Conservation (phyloP, 1,140 invertebrate genomes). For the Thaumatotibia leucotreta region DNA sequence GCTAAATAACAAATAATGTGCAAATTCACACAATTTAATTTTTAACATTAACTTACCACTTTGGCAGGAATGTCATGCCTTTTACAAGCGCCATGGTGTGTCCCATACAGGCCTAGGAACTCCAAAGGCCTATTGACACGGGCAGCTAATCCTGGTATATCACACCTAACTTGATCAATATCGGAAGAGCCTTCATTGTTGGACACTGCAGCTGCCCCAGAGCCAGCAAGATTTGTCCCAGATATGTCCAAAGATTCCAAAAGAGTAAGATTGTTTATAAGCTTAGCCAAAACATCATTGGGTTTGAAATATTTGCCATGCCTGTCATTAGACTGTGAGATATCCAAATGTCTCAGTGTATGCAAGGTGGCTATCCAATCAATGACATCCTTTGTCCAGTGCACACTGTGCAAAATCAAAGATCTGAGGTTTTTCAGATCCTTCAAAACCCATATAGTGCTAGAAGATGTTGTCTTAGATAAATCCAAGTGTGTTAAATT, state of each 20-base stretch:
- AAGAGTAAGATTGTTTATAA: conserved; percentile 85
- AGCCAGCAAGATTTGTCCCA: conserved; percentile 88
- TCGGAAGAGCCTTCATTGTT: conserved; percentile 40
- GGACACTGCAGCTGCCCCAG: conserved; percentile 79
- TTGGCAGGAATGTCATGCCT: conserved; percentile 93
- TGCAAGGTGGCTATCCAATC: conserved; percentile 77
- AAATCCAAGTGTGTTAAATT: conserved; percentile 87
- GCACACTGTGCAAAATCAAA: conserved; percentile 87
- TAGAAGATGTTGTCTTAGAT: conserved; percentile 82
- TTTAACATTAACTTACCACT: conserved; percentile 76
- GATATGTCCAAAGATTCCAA: conserved; percentile 93
- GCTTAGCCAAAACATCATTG: conserved; percentile 80
- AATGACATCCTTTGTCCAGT: conserved; percentile 52
- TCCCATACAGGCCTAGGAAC: conserved; percentile 94
- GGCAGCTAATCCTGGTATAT: conserved; percentile 90
- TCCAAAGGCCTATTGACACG: conserved; percentile 87
- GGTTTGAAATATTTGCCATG: conserved; percentile 81
- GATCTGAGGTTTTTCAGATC: conserved; percentile 82
- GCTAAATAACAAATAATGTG: not conserved
- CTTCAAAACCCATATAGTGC: conserved; percentile 77
- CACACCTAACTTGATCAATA: conserved; percentile 58
- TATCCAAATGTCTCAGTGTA: conserved; percentile 86
- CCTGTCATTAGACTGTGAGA: conserved; percentile 84
- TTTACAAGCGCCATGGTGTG: conserved; percentile 90
- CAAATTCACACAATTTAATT: not conserved